phyloP scores from a whole-genome alignment of 2,797 vertebrate genomes.

The Melanotaenia nigrans region DNA sequence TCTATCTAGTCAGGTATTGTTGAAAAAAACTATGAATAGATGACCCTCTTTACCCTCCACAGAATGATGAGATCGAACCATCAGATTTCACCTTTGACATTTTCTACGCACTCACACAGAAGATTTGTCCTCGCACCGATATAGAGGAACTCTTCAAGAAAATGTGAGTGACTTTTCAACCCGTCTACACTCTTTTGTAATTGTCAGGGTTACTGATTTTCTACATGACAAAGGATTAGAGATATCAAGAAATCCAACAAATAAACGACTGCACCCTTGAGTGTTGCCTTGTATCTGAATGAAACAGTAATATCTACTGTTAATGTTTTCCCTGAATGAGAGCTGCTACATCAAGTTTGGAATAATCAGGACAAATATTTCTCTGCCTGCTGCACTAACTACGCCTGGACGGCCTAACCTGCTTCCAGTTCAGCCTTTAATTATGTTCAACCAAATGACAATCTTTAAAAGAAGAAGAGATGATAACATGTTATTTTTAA shows the following conservation, averaged over 20 bases:
- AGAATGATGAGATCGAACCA: constrained; percentile 98
- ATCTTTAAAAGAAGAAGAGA: constrained; percentile 26
- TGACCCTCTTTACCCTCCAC: constrained; percentile 52
- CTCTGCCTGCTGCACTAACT: constrained; percentile 92
- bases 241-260: not conserved
- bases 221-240: constrained; percentile 1
- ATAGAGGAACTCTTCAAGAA: constrained; percentile 98
- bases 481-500: constrained; percentile 63
- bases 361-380: constrained; percentile 64
- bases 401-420: constrained; percentile 85
- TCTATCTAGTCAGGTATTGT: not conserved
- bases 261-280: not conserved
- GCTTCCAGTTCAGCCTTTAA: constrained; percentile 86
- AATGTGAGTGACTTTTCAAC: constrained; percentile 86
- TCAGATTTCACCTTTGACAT: constrained; percentile 94
- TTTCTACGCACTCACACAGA: constrained; percentile 98
- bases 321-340: constrained; percentile 26
- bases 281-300: constrained; percentile 11
- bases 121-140: constrained; percentile 98
- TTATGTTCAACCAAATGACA: constrained; percentile 55
- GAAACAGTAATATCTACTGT: constrained; percentile 2
- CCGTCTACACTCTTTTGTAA: not conserved
- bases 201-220: not conserved
- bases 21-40: not conserved
- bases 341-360: constrained; percentile 49